These are phyloP conservation scores for Hucho hucho DNA, from an alignment of 2,113 vertebrate genomes.

Conservation along the genomic window DNA sequence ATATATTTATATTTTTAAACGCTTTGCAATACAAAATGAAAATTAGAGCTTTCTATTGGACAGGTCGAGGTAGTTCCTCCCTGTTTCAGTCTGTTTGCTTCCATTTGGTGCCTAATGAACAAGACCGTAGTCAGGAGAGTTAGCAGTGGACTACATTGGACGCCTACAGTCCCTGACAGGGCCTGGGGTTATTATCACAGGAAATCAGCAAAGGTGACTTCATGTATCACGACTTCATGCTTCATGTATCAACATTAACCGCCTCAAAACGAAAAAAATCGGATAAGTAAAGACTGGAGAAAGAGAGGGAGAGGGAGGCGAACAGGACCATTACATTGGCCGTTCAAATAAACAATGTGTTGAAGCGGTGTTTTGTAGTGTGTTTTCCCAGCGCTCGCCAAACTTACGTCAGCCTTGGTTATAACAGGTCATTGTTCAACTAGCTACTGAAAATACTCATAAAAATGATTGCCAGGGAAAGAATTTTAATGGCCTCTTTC, in stretches of 20 bases:
- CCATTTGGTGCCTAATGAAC: no score
- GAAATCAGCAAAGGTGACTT: not conserved
- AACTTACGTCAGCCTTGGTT: slow-evolving; percentile 37
- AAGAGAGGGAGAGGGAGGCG: not conserved
- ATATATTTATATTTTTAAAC: no score
- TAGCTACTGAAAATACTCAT: slow-evolving; percentile 53
- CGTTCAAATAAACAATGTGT: not conserved
- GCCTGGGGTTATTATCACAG: not conserved
- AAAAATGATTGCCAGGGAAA: slow-evolving; percentile 42
- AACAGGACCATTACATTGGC: not conserved
- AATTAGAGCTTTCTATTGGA: no score
- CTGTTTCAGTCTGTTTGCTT: no score
- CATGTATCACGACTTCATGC: not conserved
- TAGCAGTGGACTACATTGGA: no score
- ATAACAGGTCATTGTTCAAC: slow-evolving; percentile 41
- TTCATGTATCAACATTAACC: not conserved
- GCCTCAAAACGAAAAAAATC: not conserved
- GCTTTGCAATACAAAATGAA: no score
- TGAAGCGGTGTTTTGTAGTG: not conserved
- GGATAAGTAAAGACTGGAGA: not conserved
- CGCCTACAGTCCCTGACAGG: not conserved
- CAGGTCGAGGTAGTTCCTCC: no score
- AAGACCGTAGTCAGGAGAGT: no score
- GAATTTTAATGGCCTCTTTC: slow-evolving; percentile 49
- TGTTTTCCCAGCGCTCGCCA: slow-evolving; percentile 78